Percentiles rank a stretch among this genome's conserved stretches.
Conservation (phyloP, 2,113 vertebrate species). For the Lonchura striata region DNA sequence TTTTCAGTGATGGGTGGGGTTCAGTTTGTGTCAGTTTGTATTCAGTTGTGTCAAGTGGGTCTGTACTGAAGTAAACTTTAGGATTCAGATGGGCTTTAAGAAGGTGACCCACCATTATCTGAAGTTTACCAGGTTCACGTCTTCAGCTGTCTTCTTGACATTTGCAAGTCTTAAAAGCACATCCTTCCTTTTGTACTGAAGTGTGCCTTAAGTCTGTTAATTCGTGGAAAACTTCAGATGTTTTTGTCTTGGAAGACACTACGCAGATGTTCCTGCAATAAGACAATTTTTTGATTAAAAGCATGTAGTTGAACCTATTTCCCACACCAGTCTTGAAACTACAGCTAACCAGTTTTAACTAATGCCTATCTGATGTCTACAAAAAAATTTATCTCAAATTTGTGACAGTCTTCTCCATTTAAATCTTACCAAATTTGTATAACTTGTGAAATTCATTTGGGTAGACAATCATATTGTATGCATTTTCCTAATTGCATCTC, state of each 20-base stretch:
- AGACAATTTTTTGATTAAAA: background rate
- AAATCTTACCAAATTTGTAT: background rate
- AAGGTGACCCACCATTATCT: background rate
- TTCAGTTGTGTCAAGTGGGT: background rate
- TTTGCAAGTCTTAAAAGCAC: background rate
- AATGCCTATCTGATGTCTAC: background rate
- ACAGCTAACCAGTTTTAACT: background rate
- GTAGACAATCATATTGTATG: background rate
- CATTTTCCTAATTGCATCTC: background rate
- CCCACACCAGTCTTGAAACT: background rate
- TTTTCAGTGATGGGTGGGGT: background rate
- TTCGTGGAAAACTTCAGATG: background rate
- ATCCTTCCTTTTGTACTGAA: background rate
- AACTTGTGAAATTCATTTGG: background rate
- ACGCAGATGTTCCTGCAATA: accelerated
- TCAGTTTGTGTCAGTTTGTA: background rate
- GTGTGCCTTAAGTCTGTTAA: background rate
- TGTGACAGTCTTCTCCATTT: background rate
- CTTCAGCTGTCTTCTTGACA: background rate
- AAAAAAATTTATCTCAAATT: background rate
- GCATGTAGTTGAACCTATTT: background rate
- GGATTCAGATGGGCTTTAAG: background rate
- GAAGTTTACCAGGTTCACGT: background rate
- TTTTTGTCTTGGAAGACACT: background rate
- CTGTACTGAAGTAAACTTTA: background rate